Evolutionary conservation across 2,797 vertebrate genomes (phyloP), one percentile per base, ranked within the genome.

Genomic region (Delichon dasypus): DNA sequence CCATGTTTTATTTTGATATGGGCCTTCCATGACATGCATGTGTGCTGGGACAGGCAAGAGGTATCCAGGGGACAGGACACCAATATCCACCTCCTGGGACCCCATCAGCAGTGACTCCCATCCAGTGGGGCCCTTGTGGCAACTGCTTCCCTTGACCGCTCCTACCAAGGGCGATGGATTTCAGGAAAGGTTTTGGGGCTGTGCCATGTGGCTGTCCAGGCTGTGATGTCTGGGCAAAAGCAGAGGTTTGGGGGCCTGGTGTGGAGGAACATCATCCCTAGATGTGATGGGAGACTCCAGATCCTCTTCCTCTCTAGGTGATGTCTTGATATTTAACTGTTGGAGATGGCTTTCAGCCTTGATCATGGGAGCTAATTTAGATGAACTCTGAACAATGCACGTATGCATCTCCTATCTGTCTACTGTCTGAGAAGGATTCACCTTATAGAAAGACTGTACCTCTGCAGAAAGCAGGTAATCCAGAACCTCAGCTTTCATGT

Each of bases 381-480:
- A 50, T 47, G 27, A 82, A 30, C 16, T 42, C n/a, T 36, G 74
- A 7, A 9, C 4, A 42, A 19, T 12, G 10, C 27, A 18, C 13
- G 5, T 26, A 26, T 48, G 4, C 7, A 38, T 53, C 32, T 77
- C 13, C 32, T 84, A 5, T 40, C 13, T 30, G 12, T 25, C 16
- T 85, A 9, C 10, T 47, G 1, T 16, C 18, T 70, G 66, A 86
- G 57, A 40, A 16, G 32, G 16, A 26, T 82, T 44, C 78, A 7
- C 3, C 3, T 54, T 58, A 23, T 10, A 36, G 50, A 71, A 89
- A 79, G 42, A 65, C 16, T 80, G n/a, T 97, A 99, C 99, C 96
- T 99, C 97, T 74, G 95, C 55, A 75, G 98, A 98, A 89, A 96
- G 98, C 47, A 99, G 97, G 88, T 98, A 98, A 65, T 98, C 92